Conservation (phyloP, 1,140 invertebrate genomes). For the Bradysia coprophila region DNA sequence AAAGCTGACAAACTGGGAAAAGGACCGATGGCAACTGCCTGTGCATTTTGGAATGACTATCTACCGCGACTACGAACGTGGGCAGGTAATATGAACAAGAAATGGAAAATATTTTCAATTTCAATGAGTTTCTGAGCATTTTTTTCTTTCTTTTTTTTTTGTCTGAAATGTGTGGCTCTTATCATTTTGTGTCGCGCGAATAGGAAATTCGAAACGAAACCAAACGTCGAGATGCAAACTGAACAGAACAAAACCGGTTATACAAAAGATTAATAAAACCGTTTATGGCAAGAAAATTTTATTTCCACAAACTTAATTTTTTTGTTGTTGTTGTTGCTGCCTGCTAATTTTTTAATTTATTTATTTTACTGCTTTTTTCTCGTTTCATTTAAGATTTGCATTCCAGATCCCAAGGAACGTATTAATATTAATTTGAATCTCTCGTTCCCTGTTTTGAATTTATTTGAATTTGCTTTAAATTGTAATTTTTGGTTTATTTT, state of each 20-base stretch:
- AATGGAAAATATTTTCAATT: background rate
- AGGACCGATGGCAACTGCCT: slow-evolving; percentile 68
- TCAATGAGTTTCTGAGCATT: background rate
- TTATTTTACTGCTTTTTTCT: no score
- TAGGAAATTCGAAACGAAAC: background rate
- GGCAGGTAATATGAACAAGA: slow-evolving; percentile 31
- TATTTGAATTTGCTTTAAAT: no score
- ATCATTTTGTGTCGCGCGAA: background rate
- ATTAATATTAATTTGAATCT: no score
- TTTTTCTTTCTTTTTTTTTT: background rate
- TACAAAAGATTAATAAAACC: background rate
- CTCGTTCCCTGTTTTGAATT: no score
- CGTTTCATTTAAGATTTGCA: no score
- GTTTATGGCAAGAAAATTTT: no score
- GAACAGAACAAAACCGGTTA: background rate
- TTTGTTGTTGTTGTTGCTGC: no score
- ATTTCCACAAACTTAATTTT: no score
- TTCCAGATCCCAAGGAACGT: no score
- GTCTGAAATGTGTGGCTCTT: background rate
- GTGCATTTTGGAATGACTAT: slow-evolving; percentile 92
- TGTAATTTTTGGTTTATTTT: no score
- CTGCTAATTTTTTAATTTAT: no score
- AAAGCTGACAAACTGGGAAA: slow-evolving; percentile 33
- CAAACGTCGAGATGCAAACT: background rate
- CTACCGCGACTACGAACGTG: slow-evolving; percentile 63